Conservation (phyloP, 2,888 invertebrate species). For the Beris chalybata region DNA sequence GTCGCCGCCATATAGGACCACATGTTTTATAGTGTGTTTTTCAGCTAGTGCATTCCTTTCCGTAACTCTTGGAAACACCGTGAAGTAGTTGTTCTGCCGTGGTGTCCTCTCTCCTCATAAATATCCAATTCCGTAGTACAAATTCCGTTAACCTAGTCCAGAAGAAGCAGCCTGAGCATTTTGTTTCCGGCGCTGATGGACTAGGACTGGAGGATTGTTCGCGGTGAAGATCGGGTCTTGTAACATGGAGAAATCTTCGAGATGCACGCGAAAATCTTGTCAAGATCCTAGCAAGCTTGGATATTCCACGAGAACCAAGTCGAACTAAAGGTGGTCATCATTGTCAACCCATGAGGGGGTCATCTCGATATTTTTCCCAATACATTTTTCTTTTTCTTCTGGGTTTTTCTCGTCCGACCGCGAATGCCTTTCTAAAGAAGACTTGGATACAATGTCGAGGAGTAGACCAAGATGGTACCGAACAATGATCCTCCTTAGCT, state of each 20-base stretch:
- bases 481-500: conserved; percentile 11
- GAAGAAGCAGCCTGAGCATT: conserved; percentile 2
- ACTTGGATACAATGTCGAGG: neutral
- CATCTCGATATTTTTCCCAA: conserved; percentile 36
- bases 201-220: neutral
- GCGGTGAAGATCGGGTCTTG: neutral
- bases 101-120: conserved; percentile 39
- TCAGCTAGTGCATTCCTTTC: neutral
- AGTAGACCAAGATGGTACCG: neutral
- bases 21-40: too few relatives aligned
- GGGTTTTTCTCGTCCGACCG: neutral
- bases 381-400: conserved; percentile 18
- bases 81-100: conserved; percentile 3
- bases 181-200: conserved; percentile 7
- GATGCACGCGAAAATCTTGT: conserved; percentile 16
- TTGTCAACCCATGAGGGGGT: conserved; percentile 38
- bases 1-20: too few relatives aligned
- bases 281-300: neutral
- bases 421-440: conserved; percentile 10
- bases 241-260: neutral
- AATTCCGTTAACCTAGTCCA: conserved; percentile 35
- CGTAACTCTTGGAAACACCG: neutral
- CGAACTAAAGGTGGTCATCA: conserved; percentile 35
- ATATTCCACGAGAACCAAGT: neutral
- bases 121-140: conserved; percentile 38